Evolutionary conservation across 2,888 invertebrate genomes (phyloP).

Genomic region (Hyles lineata): DNA sequence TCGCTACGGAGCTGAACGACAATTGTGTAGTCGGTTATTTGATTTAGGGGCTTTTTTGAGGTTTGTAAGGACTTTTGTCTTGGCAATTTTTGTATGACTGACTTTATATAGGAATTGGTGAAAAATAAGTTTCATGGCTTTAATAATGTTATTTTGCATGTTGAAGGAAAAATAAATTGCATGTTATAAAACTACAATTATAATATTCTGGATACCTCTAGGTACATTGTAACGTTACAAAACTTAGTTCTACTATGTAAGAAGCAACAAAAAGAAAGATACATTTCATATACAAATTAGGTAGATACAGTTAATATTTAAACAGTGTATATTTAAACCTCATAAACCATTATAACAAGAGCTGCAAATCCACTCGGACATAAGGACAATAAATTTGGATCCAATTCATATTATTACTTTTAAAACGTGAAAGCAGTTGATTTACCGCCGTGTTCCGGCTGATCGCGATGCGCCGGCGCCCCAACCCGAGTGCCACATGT

Average conservation of each 20-base stretch:
- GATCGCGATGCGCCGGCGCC: slow-evolving; percentile 42
- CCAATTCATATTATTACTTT: slow-evolving; percentile 13
- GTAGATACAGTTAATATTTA: too few relatives aligned
- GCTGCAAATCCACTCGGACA: neutral
- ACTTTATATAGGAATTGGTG: too few relatives aligned
- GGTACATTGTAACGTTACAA: too few relatives aligned
- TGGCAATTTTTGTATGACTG: too few relatives aligned
- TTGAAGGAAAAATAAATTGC: too few relatives aligned
- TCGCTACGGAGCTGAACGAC: slow-evolving; percentile 44
- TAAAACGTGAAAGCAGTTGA: slow-evolving; percentile 32
- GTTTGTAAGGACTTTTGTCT: neutral
- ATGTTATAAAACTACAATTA: too few relatives aligned
- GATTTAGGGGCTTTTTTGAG: slow-evolving; percentile 50
- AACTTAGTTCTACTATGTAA: too few relatives aligned
- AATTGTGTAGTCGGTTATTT: slow-evolving; percentile 51
- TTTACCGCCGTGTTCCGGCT: slow-evolving; percentile 42
- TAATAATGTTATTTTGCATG: too few relatives aligned
- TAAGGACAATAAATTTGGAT: slow-evolving; percentile 23
- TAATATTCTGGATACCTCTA: too few relatives aligned
- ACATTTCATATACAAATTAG: too few relatives aligned
- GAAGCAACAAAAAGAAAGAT: too few relatives aligned
- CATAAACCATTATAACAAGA: neutral
- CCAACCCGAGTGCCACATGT: slow-evolving; percentile 49
- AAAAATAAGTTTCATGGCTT: too few relatives aligned
- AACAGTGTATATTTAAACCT: neutral